phyloP scores from a whole-genome alignment of 64 coral and sea anemone species.

The Exaiptasia diaphana region DNA sequence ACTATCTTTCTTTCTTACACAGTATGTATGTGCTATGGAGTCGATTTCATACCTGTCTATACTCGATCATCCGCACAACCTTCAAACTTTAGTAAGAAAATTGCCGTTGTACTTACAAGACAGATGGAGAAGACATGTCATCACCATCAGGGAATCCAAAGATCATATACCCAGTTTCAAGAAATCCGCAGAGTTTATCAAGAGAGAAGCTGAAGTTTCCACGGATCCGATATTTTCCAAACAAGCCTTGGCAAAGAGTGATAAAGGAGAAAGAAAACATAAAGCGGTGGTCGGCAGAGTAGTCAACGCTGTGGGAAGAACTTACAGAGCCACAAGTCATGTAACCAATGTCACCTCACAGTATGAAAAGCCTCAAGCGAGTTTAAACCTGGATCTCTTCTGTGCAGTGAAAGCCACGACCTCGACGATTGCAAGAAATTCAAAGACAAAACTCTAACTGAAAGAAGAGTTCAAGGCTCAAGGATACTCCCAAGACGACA shows the following conservation, averaged over 20 bases:
- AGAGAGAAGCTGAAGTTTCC: not conserved
- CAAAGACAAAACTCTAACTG: not conserved
- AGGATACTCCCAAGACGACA: conserved; percentile 23
- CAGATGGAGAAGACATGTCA: conserved; percentile 4
- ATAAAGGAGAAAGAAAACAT: not conserved
- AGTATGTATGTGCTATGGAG: conserved; percentile 12
- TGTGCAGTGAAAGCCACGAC: conserved; percentile 8
- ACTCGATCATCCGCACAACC: conserved; percentile 1
- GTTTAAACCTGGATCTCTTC: not conserved
- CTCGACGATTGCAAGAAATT: conserved; percentile 2
- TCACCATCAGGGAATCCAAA: not conserved
- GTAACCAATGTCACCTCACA: not conserved
- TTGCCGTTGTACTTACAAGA: conserved; percentile 15
- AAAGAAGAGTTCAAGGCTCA: conserved; percentile 17
- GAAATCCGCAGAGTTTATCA: conserved; percentile 5
- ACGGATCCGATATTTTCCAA: conserved; percentile 20
- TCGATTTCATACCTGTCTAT: not conserved
- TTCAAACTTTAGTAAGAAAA: conserved; percentile 23
- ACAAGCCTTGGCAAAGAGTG: conserved; percentile 10
- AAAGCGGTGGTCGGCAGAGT: not conserved
- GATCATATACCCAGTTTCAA: not conserved
- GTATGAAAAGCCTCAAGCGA: not conserved
- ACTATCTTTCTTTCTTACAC: conserved; percentile 6
- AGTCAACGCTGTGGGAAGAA: no score
- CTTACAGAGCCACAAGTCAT: not conserved